Evolutionary conservation across 2,888 invertebrate species (phyloP), one percentile per base, ranked within the genome.

Genomic region (Anoncus sp.): DNA sequence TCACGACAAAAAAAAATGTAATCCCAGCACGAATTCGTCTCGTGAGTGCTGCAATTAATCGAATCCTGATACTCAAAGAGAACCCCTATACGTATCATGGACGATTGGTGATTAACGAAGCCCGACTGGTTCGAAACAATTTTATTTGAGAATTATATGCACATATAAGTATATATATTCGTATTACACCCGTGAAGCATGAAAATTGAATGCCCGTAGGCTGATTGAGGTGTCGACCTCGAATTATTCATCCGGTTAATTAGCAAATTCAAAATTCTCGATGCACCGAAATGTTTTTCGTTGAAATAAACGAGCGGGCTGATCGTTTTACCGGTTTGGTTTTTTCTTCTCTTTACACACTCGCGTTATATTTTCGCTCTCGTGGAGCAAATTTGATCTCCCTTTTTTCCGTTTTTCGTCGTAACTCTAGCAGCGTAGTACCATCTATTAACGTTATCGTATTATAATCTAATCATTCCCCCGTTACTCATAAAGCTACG

Each of bases 211-310:
- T 57, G 65, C 57, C 40, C 18, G 31, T 51, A 7, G 20, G 60
- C 45, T 55, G 70, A 78, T 71, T 71, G 70, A 66, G 65, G 55
- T 55, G 66, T 24, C 31, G 60, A 66, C 70, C 74, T 65, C 66
- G n/a, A 74, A 78, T 78, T 66, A 53, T 74, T 78, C 62, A 78
- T 66, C 55, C 20, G 51, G n/a, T 55, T 74, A 70, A 70, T 78
- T 70, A 74, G 70, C 55, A 71, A 71, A 74, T 74, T 62, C 60
- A 20, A 60, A 62, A 60, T 47, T 38, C 35, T 40, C 45, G 65
- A 65, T 47, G 69, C 31, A 27, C 24, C 47, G n/a, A 38, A 59
- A 66, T 59, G 27, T 70, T 70, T 70, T 49, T 60, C 16, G 24
- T 38, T 40, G 27, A 10, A 49, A 20, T 55, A 40, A 70, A 55